Base-by-base conservation (phyloP, 2,113 vertebrate species). In the Sylvietta virens region DNA sequence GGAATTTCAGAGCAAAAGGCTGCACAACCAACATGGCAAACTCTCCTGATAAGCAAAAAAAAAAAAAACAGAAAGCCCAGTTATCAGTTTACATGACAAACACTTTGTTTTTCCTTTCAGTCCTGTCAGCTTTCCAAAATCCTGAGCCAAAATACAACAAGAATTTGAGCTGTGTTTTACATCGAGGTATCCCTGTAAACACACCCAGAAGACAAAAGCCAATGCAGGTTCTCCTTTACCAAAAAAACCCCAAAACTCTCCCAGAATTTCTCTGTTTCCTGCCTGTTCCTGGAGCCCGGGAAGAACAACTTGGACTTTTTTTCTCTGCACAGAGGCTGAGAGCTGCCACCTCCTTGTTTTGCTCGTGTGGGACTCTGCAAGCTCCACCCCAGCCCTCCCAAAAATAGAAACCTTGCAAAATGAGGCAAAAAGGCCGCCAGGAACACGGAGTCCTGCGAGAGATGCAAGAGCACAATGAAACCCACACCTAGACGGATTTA, bases 351-450 rank as follows among this genome's bases (percentile, higher is more conserved):
- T 94, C 95, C 90, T 82, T 90, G 86, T 92, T 93, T 88, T 92
- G 79, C 90, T 90, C 21, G 37, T 88, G 92, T 92, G 47, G 82
- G 94, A 92, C 86, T 94, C 79, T 9, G 28, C 79, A 93, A 76
- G 82, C 94, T 93, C 94, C 95, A 88, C 90, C 92, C 93, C 88
- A 39, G 4, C 67, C 88, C 35, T 93, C 95, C 91, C 96, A 66
- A 93, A 96, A 97, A 97, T 97, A 97, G 96, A 94, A 97, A 88
- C 86, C 96, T 96, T 96, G 95, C 96, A 97, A 96, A 96, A 97
- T 27, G 88, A 97, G 93, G 95, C 96, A 95, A 94, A 96, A 96
- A 94, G 92, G 79, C 88, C 90, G 92, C 47, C 67, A 93, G 85
- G 93, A 95, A 95, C 96, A 96, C 8, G 1, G 64, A 95, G 96